Conservation (phyloP, 2,797 vertebrate genomes). For the Spinus pinus region DNA sequence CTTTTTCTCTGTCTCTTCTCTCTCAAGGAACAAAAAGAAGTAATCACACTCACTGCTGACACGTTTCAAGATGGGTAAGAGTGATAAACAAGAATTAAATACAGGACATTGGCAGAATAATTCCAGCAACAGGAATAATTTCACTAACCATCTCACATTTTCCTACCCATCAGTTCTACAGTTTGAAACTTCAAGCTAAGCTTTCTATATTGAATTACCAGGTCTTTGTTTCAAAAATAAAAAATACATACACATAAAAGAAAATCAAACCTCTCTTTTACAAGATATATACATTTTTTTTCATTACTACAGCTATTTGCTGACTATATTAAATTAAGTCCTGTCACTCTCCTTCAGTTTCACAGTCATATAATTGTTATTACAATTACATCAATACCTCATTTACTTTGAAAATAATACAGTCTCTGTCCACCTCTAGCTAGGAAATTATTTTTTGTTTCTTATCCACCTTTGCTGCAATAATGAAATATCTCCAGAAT, state of each 20-base stretch:
- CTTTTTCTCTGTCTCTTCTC: not conserved
- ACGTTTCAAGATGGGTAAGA: not conserved
- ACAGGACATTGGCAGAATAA: not conserved
- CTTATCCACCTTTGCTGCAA: not conserved
- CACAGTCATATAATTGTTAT: slow-evolving; percentile 11
- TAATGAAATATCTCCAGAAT: slow-evolving; percentile 35
- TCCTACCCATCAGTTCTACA: not conserved
- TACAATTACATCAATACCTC: slow-evolving; percentile 16
- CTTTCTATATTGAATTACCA: not conserved
- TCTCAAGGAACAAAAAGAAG: not conserved
- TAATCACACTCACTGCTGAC: not conserved
- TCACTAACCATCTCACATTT: not conserved
- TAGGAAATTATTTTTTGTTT: slow-evolving; percentile 20
- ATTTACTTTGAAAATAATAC: slow-evolving; percentile 23
- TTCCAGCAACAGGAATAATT: not conserved
- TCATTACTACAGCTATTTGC: not conserved
- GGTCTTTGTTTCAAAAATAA: not conserved
- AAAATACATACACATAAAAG: not conserved
- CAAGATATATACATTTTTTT: not conserved
- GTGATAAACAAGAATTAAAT: not conserved
- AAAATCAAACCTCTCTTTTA: not conserved
- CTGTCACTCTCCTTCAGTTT: not conserved
- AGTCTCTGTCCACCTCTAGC: not conserved
- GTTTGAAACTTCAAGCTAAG: not conserved
- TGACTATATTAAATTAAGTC: not conserved